Evolutionary conservation across 2,797 vertebrate species (phyloP).

Genomic region (Enteromius thamalakanensis): DNA sequence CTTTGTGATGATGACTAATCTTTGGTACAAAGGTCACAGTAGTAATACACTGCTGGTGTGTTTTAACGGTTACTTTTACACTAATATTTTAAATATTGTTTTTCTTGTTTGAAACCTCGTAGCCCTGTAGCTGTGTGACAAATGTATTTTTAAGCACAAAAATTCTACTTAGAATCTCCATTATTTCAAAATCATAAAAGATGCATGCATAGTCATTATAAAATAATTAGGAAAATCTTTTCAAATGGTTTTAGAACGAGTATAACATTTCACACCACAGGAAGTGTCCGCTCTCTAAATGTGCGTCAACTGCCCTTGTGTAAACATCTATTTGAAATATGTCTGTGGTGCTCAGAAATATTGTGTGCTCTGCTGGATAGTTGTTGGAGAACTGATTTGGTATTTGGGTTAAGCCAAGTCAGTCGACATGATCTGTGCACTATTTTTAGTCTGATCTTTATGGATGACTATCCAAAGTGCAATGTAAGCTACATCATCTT

Average conservation of each 20-base stretch:
- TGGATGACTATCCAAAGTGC: slow-evolving; percentile 30
- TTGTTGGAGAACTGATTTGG: slow-evolving; percentile 46
- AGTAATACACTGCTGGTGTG: background rate
- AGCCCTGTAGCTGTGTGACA: background rate
- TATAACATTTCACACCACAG: slow-evolving; percentile 9
- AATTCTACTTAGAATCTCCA: background rate
- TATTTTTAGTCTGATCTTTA: slow-evolving; percentile 60
- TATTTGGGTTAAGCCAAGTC: slow-evolving; percentile 55
- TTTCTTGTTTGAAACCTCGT: background rate
- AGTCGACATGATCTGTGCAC: slow-evolving; percentile 41
- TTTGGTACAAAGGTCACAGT: background rate
- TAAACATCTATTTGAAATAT: slow-evolving; percentile 17
- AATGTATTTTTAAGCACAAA: background rate
- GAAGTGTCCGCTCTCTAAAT: background rate
- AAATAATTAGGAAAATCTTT: background rate
- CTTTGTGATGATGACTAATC: background rate
- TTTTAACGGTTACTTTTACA: background rate
- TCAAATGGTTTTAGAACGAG: background rate
- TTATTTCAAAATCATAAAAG: background rate
- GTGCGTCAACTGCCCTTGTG: background rate
- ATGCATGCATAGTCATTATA: background rate
- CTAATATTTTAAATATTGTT: background rate
- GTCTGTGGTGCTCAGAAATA: slow-evolving; percentile 45
- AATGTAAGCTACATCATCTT: slow-evolving; percentile 19
- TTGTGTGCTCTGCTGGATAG: slow-evolving; percentile 32